These are phyloP conservation scores for Astreopora myriophthalma DNA, from an alignment of 64 coral and sea anemone species.

Conservation along the genomic window DNA sequence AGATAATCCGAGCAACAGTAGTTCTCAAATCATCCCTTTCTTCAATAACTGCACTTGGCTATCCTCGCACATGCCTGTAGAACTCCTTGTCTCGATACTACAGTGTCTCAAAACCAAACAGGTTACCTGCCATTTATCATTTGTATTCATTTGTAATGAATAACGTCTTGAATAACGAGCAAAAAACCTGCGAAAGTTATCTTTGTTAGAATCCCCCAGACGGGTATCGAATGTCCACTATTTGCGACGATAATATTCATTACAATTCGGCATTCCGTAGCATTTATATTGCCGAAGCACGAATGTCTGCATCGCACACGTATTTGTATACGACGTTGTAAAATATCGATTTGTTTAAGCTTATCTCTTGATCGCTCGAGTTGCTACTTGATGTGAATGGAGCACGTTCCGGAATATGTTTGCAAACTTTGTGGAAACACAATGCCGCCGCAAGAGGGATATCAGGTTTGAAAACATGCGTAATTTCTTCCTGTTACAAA, in stretches of 20 bases:
- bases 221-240: slow-evolving; percentile 30
- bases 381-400: slow-evolving; percentile 23
- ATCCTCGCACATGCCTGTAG: not conserved
- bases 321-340: not conserved
- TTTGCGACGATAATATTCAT: slow-evolving; percentile 1
- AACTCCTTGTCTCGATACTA: not conserved
- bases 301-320: not conserved
- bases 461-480: slow-evolving; percentile 65
- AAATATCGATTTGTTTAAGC: not conserved
- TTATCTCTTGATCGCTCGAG: not conserved
- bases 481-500: too few relatives aligned
- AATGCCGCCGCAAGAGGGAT: not conserved
- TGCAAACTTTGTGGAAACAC: slow-evolving; percentile 47
- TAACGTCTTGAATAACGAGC: not conserved
- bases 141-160: not conserved
- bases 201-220: not conserved
- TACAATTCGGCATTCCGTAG: not conserved
- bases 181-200: not conserved
- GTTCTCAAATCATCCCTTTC: not conserved
- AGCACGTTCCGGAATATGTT: slow-evolving; percentile 22
- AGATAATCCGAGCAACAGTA: not conserved
- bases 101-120: not conserved
- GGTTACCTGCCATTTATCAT: not conserved
- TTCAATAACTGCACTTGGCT: not conserved
- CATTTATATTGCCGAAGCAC: not conserved